phyloP scores from a whole-genome alignment of 2,888 invertebrate species.

The Yponomeuta malinellus region DNA sequence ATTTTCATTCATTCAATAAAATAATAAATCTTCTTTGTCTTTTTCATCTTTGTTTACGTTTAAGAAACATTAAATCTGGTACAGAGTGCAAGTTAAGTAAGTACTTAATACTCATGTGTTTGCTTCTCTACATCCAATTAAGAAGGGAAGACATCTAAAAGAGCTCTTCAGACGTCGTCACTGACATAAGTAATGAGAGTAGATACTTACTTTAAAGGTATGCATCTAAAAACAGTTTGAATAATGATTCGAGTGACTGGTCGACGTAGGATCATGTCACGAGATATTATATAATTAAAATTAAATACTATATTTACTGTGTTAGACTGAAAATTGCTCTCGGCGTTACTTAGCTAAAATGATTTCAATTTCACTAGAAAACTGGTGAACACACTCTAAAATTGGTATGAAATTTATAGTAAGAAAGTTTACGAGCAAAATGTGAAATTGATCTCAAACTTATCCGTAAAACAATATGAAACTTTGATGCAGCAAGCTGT shows the following conservation, averaged over 20 bases:
- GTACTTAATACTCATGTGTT: too few relatives aligned
- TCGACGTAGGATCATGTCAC: background rate
- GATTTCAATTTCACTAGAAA: background rate
- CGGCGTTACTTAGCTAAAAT: background rate
- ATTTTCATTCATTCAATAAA: too few relatives aligned
- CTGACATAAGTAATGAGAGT: background rate
- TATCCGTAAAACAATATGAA: slow-evolving; percentile 32
- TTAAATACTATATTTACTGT: background rate
- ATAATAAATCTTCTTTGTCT: too few relatives aligned
- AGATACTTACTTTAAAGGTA: background rate
- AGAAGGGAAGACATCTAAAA: too few relatives aligned
- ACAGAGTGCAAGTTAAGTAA: too few relatives aligned
- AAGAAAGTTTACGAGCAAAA: slow-evolving; percentile 15
- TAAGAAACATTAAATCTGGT: too few relatives aligned
- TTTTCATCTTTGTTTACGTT: too few relatives aligned
- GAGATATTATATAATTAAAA: background rate
- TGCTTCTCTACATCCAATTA: too few relatives aligned
- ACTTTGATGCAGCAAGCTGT: slow-evolving; percentile 74
- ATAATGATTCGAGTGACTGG: background rate
- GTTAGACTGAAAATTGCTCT: background rate
- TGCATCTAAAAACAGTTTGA: background rate
- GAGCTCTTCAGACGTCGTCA: background rate
- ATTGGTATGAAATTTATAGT: background rate
- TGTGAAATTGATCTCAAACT: slow-evolving; percentile 40
- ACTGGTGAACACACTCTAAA: background rate